Conservation (phyloP, 2,113 vertebrate species). For the Trichomycterus rosablanca region DNA sequence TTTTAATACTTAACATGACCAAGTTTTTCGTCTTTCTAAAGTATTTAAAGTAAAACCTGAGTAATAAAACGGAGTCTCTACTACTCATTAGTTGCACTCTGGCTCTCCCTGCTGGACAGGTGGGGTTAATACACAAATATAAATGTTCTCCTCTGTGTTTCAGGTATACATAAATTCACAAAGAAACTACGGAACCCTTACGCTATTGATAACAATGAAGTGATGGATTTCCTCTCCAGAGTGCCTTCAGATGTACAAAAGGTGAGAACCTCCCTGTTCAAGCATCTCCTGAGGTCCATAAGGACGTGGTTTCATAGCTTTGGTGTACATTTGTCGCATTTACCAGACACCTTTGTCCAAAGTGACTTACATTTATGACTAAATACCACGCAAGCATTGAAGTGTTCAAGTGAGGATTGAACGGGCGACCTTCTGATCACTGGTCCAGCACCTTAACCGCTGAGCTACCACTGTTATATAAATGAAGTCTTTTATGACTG, state of each 20-base stretch:
- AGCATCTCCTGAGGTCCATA: not conserved
- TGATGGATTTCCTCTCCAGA: slow-evolving; percentile 94
- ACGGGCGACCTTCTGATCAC: too few relatives aligned
- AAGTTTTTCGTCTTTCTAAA: too few relatives aligned
- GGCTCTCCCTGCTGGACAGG: slow-evolving; percentile 1
- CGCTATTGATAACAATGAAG: slow-evolving; percentile 90
- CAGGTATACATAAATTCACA: slow-evolving; percentile 98
- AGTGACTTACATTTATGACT: not conserved
- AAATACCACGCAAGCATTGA: too few relatives aligned
- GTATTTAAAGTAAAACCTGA: too few relatives aligned
- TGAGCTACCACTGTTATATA: too few relatives aligned
- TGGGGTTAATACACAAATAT: not conserved
- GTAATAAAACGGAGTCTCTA: too few relatives aligned
- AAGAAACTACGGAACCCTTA: slow-evolving; percentile 96
- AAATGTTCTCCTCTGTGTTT: slow-evolving; percentile 33
- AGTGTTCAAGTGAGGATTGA: too few relatives aligned
- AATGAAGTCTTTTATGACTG: too few relatives aligned
- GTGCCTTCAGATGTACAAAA: slow-evolving; percentile 97
- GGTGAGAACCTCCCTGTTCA: slow-evolving; percentile 63
- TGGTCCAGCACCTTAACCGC: too few relatives aligned
- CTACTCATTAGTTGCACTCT: not conserved
- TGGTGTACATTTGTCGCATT: too few relatives aligned
- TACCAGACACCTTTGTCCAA: not conserved
- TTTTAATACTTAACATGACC: too few relatives aligned
- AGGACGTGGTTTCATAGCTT: too few relatives aligned